Percentiles rank a stretch among this genome's conserved stretches.
Conservation (phyloP, 2,113 vertebrate species). For the Mesembrinibis cayennensis region DNA sequence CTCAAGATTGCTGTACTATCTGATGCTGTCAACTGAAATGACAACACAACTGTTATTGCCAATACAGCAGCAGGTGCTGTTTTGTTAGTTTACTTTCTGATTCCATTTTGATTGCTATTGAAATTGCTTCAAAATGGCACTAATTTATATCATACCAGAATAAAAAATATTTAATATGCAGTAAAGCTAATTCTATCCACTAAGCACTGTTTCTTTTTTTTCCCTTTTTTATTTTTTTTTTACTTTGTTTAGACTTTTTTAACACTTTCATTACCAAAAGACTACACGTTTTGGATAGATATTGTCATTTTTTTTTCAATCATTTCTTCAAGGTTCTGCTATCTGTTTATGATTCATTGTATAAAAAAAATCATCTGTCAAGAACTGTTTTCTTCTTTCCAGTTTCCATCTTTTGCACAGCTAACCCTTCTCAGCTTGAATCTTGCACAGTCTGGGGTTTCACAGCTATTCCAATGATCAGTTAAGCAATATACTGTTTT, state of each 20-base stretch:
- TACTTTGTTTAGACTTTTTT: neutral
- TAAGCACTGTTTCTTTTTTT: neutral
- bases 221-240: neutral
- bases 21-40: neutral
- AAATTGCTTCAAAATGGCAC: slow-evolving; percentile 2
- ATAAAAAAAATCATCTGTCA: neutral
- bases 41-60: neutral
- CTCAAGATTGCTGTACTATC: neutral
- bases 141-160: neutral
- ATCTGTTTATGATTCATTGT: neutral
- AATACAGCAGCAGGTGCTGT: neutral
- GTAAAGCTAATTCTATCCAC: neutral
- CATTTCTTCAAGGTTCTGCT: neutral
- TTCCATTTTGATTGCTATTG: neutral
- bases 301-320: neutral
- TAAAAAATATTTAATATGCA: neutral
- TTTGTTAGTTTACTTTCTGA: neutral
- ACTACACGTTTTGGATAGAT: neutral
- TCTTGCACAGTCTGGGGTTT: neutral
- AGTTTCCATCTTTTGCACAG: neutral
- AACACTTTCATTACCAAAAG: neutral
- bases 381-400: neutral
- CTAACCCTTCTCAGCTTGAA: neutral
- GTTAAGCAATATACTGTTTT: neutral
- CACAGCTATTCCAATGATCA: neutral